Conservation (phyloP, 2,797 vertebrate species). For the Oryzias sinensis region DNA sequence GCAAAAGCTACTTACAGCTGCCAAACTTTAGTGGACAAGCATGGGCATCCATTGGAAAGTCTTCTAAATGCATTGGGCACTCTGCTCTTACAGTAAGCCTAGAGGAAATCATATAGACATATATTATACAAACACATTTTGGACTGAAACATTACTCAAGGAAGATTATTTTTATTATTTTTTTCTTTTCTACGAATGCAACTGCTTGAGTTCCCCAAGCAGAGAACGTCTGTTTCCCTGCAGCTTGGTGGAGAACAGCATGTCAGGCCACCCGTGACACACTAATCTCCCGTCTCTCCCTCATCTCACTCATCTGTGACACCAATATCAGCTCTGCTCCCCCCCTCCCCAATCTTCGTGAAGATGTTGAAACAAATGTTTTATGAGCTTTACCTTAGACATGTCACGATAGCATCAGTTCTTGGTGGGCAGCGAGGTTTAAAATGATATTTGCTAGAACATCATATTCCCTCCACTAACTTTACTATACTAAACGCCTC, state of each 20-base stretch:
- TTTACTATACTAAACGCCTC: neutral
- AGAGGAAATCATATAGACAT: constrained; percentile 32
- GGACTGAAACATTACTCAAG: constrained; percentile 14
- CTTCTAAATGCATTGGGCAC: constrained; percentile 98
- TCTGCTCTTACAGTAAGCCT: constrained; percentile 98
- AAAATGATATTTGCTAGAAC: constrained; percentile 2
- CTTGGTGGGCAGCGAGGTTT: constrained; percentile 16
- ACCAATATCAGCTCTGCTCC: constrained; percentile 57
- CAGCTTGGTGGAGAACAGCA: constrained; percentile 70
- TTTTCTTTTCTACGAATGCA: constrained; percentile 22
- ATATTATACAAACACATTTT: neutral
- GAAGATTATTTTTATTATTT: too few relatives aligned
- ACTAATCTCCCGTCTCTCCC: constrained; percentile 73
- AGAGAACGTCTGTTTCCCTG: constrained; percentile 55
- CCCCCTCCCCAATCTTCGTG: constrained; percentile 49
- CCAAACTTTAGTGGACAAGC: constrained; percentile 98
- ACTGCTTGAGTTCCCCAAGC: constrained; percentile 51
- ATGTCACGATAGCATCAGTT: constrained; percentile 30
- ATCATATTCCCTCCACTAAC: too few relatives aligned
- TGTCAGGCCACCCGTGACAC: constrained; percentile 62
- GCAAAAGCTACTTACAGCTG: constrained; percentile 89
- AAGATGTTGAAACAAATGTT: constrained; percentile 67
- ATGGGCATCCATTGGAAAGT: constrained; percentile 99
- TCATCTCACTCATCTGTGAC: constrained; percentile 75
- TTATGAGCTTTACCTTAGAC: constrained; percentile 49